Base-by-base conservation (phyloP, 2,113 vertebrate species). In the Chamaea fasciata region DNA sequence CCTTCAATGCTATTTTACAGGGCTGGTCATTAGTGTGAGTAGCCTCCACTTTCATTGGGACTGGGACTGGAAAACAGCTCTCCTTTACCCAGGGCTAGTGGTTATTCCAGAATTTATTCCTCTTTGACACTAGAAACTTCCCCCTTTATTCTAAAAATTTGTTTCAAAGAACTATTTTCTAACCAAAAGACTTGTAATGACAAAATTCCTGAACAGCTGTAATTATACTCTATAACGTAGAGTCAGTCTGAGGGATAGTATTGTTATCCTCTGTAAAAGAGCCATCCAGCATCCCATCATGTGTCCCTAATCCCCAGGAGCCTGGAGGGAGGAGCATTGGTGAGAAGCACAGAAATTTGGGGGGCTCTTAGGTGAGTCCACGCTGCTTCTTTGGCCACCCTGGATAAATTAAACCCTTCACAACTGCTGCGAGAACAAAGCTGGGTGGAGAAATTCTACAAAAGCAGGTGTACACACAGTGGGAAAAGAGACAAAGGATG, bases 131-230 rank as follows among this genome's bases (percentile, higher is more conserved):
- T 26, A 87, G 37, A 94, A 95, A 70, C 41, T 15, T 77, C 55
- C 18, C 26, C 5, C 17, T 80, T 89, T 77, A 79, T 37, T 86
- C 76, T 15, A 44, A 57, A 87, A 70, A 27, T 22, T 89, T 68
- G 12, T 87, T 92, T 76, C 85, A 76, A 94, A 53, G 83, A 88
- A 70, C 2, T 69, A 77, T 90, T 95, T 96, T 95, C 78, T 84
- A 69, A 76, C 89, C 88, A 63, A 67, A 93, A 77, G 35, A 42
- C 24, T 83, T 95, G 52, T 65, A 93, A 92, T 67, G 68, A 93
- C 71, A 67, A 42, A 93, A 95, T 81, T 97, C 79, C 94, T 88
- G 53, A 90, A 77, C 76, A 93, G 75, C 59, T 95, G 68, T 92
- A 96, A 92, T 80, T 85, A 91, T 28, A 91, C 65, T 74, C 77